phyloP scores from a whole-genome alignment of 1,140 invertebrate genomes.

The Lordiphosa clarofinis region DNA sequence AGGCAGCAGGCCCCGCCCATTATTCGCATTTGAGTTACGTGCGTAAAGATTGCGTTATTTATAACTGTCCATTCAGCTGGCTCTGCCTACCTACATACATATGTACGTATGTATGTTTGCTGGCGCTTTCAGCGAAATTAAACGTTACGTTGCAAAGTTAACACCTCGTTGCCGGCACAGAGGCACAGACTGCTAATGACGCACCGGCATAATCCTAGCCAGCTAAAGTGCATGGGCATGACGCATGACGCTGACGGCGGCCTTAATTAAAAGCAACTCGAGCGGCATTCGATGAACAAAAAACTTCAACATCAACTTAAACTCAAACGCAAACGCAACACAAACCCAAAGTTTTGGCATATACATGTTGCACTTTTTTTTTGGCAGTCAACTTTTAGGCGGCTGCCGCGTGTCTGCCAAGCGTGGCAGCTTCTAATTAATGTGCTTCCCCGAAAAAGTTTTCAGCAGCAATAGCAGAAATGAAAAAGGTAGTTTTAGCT shows the following conservation, averaged over 20 bases:
- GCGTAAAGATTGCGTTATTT: conserved; percentile 75
- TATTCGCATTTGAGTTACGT: conserved; percentile 69
- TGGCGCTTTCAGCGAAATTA: conserved; percentile 51
- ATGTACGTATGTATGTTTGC: conserved; percentile 28
- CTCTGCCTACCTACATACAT: background rate
- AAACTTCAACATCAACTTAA: conserved; percentile 40
- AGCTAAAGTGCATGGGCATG: conserved; percentile 6
- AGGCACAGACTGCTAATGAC: conserved; percentile 32
- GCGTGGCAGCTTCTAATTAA: conserved; percentile 75
- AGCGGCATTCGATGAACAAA: conserved; percentile 13
- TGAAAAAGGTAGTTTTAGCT: conserved; percentile 9
- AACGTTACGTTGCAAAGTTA: conserved; percentile 61
- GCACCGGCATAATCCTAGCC: conserved; percentile 22
- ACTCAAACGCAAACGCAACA: conserved; percentile 51
- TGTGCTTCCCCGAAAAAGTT: conserved; percentile 50
- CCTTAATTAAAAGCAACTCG: conserved; percentile 66
- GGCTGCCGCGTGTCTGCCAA: conserved; percentile 52
- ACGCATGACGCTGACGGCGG: conserved; percentile 46
- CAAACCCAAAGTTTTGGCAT: conserved; percentile 42
- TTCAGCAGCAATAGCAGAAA: conserved; percentile 22
- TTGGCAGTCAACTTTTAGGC: conserved; percentile 49
- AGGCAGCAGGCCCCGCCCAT: conserved; percentile 11
- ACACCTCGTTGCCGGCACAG: conserved; percentile 39
- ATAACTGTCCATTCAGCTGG: conserved; percentile 38
- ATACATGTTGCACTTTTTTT: conserved; percentile 48